phyloP scores from a whole-genome alignment of 2,797 vertebrate genomes.

The Jordanella pulchra region DNA sequence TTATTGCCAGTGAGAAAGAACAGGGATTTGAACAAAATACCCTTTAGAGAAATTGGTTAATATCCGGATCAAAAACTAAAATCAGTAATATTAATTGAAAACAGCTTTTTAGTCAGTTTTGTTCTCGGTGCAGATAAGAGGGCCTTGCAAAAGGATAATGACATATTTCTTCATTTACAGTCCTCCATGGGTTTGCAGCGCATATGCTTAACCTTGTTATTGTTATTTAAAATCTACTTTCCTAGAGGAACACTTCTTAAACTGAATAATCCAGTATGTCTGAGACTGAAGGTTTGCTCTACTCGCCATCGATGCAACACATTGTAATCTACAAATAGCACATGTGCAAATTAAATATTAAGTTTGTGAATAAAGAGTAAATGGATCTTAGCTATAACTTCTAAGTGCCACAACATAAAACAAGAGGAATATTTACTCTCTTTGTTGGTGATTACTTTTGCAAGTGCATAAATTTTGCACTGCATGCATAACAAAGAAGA shows the following conservation, averaged over 20 bases:
- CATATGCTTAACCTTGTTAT: conserved; percentile 4
- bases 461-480: no score
- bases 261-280: background rate
- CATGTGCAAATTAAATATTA: background rate
- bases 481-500: no score
- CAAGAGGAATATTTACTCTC: background rate
- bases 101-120: background rate
- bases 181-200: background rate
- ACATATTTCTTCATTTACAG: background rate
- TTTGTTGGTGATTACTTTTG: background rate
- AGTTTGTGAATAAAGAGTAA: background rate
- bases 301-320: no score
- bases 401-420: background rate
- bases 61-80: background rate
- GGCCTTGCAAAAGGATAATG: background rate
- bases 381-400: background rate
- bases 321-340: background rate
- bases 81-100: background rate
- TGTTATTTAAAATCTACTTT: conserved; percentile 2
- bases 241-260: background rate
- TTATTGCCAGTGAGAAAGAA: no score
- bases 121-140: background rate
- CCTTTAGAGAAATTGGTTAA: background rate
- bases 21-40: no score
- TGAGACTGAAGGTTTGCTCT: background rate